A percentile compares a stretch with the other conserved stretches of the same genome.
phyloP scores from a whole-genome alignment of 23 tunicate species.

The Diplosoma virens region DNA sequence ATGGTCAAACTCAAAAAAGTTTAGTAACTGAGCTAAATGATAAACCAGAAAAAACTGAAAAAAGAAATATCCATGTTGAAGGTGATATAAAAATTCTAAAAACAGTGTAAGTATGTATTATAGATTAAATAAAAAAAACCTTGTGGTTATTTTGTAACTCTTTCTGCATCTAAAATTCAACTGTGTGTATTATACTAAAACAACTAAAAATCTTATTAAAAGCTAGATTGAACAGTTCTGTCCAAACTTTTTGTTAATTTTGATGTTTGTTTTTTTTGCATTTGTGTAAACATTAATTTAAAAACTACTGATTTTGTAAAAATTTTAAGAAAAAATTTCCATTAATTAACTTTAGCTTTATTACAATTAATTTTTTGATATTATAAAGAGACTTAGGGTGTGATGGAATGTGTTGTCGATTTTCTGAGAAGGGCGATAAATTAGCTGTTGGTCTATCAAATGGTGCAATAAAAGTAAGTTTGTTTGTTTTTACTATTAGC shows the following conservation, averaged over 20 bases:
- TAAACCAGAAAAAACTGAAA: neutral
- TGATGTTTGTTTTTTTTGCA: too few relatives aligned
- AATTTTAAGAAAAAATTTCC: too few relatives aligned
- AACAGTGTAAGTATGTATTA: conserved; percentile 44
- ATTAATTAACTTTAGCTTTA: neutral
- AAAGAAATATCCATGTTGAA: conserved; percentile 53
- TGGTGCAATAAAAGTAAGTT: conserved; percentile 79
- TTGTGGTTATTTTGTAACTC: too few relatives aligned
- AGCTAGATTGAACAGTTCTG: too few relatives aligned
- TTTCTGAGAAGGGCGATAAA: conserved; percentile 75
- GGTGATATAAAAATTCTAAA: conserved; percentile 74
- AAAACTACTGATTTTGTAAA: too few relatives aligned
- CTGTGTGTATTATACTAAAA: too few relatives aligned
- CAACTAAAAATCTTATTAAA: too few relatives aligned
- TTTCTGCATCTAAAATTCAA: too few relatives aligned
- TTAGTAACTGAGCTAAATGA: conserved; percentile 1
- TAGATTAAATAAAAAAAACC: too few relatives aligned
- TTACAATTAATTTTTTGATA: neutral
- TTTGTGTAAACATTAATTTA: too few relatives aligned
- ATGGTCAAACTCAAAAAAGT: neutral
- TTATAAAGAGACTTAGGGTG: conserved; percentile 61
- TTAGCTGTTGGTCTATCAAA: conserved; percentile 86
- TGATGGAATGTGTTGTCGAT: conserved; percentile 77
- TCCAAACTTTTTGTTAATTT: too few relatives aligned
- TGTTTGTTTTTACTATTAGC: too few relatives aligned